A percentile compares a stretch with the other conserved stretches of the same genome.
These are phyloP conservation scores for Dicrurus megarhynchus DNA, from an alignment of 2,113 vertebrate species.

Conservation along the genomic window DNA sequence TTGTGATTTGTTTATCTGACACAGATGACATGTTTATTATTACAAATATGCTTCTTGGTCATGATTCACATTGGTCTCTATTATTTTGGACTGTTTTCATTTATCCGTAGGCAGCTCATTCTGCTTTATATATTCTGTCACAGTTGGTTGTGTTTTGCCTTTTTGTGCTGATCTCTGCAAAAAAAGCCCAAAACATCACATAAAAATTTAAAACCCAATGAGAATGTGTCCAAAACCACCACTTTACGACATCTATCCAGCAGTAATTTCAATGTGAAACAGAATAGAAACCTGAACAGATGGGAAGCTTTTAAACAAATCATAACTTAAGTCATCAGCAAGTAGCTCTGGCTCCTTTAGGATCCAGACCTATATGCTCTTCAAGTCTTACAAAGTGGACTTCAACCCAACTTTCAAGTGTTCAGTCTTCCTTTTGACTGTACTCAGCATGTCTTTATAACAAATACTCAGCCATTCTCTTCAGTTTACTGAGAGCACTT, in stretches of 20 bases:
- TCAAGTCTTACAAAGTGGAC: neutral
- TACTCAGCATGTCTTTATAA: neutral
- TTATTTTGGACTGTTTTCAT: slow-evolving; percentile 31
- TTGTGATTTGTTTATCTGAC: slow-evolving; percentile 49
- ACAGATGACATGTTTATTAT: slow-evolving; percentile 47
- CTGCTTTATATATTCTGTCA: slow-evolving; percentile 47
- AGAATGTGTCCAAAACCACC: slow-evolving; percentile 11
- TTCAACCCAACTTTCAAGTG: neutral
- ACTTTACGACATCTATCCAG: neutral
- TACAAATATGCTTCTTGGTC: slow-evolving; percentile 33
- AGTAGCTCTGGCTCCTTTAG: neutral
- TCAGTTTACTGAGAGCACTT: neutral
- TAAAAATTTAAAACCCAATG: slow-evolving; percentile 5
- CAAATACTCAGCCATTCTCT: neutral
- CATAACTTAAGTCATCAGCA: neutral
- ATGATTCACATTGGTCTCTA: slow-evolving; percentile 43
- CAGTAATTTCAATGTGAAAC: slow-evolving; percentile 28
- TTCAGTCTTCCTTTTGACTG: neutral
- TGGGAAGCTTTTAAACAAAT: slow-evolving; percentile 40
- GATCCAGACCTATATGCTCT: neutral
- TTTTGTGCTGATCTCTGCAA: slow-evolving; percentile 44
- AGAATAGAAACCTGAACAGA: neutral
- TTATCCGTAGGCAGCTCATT: slow-evolving; percentile 50
- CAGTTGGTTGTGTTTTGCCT: slow-evolving; percentile 43
- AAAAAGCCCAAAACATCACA: neutral